A percentile compares a stretch with the other conserved stretches of the same genome.
Evolutionary conservation across 1,140 invertebrate genomes (phyloP).

Genomic region (Scaptomyza montana): DNA sequence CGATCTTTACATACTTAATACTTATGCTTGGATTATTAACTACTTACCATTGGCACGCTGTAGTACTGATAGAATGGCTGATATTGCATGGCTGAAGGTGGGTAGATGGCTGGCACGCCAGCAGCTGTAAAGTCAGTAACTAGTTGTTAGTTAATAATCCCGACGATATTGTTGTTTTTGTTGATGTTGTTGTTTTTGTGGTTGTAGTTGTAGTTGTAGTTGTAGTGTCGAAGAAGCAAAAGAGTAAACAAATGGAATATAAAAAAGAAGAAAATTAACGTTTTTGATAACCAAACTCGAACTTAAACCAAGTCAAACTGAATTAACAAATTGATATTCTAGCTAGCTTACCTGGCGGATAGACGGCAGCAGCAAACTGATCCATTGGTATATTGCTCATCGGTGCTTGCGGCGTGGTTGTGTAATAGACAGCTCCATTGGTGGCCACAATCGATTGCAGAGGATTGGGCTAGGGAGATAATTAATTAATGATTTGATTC

Average conservation of each 20-base stretch:
- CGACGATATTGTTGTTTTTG: slow-evolving; percentile 37
- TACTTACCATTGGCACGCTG: slow-evolving; percentile 84
- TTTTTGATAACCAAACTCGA: slow-evolving; percentile 44
- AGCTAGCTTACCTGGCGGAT: slow-evolving; percentile 77
- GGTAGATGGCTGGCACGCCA: slow-evolving; percentile 83
- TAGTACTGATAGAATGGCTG: slow-evolving; percentile 84
- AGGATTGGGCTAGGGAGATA: slow-evolving; percentile 53
- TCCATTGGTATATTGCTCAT: slow-evolving; percentile 84
- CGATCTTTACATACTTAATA: too few relatives aligned
- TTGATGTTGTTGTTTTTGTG: slow-evolving; percentile 45
- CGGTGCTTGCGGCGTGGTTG: slow-evolving; percentile 82
- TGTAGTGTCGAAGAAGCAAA: slow-evolving; percentile 43
- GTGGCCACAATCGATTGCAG: slow-evolving; percentile 81
- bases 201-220: slow-evolving; percentile 45
- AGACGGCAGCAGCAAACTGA: slow-evolving; percentile 83
- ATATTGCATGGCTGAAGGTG: slow-evolving; percentile 84
- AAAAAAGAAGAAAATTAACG: slow-evolving; percentile 55
- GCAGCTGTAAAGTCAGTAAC: slow-evolving; percentile 83
- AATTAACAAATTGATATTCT: too few relatives aligned
- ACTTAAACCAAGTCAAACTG: slow-evolving; percentile 8
- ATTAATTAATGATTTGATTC: too few relatives aligned
- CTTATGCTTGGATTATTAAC: too few relatives aligned
- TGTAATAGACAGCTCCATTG: slow-evolving; percentile 83
- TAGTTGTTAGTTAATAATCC: slow-evolving; percentile 70
- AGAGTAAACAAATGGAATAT: slow-evolving; percentile 69